Base-by-base conservation (phyloP, 2,797 vertebrate species). In the Antennarius maculatus region DNA sequence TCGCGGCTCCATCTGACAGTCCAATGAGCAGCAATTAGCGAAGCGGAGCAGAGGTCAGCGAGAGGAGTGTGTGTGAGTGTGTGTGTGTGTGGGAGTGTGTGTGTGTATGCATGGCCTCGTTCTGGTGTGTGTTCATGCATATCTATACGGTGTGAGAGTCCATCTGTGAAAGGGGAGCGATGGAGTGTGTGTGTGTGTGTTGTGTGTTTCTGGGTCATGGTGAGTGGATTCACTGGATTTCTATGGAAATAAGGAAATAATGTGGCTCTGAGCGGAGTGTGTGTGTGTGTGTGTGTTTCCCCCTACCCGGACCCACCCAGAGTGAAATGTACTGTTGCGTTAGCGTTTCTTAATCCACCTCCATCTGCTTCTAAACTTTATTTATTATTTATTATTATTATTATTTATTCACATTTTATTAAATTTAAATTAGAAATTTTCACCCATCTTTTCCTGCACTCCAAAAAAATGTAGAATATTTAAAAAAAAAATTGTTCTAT, bases 201-300 rank as follows among this genome's bases (percentile, higher is more conserved):
- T 65, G 42, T 66, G 74, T 68, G 66, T 88, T 88, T 90, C 81
- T 90, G 71, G 86, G 89, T 90, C 87, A 86, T 63, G 82, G 78
- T 81, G 76, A 46, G 82, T 82, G 61, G 80, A 84, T 82, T 74
- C 69, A 62, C 47, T 79, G 57, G 77, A 71, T 84, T 80, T 84
- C 75, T 59, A 57, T 73, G 76, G 74, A 23, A 2, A 42, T 49
- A 67, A 64, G 68, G 82, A 76, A 82, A 81, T 84, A 80, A 75
- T 73, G 71, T 58, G 53, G 72, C 61, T 74, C 49, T 60, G 73
- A 74, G 76, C 29, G n/a, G 39, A 57, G 52, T 51, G 66, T 47
- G 41, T 39, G 47, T 16, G 55, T 49, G 49, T 53, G 41, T 43
- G 67, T 43, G 65, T 37, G 58, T 47, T 50, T 53, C 8, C 57